Conservation (phyloP, 2,888 invertebrate genomes). For the Minunthozetes semirufus region DNA sequence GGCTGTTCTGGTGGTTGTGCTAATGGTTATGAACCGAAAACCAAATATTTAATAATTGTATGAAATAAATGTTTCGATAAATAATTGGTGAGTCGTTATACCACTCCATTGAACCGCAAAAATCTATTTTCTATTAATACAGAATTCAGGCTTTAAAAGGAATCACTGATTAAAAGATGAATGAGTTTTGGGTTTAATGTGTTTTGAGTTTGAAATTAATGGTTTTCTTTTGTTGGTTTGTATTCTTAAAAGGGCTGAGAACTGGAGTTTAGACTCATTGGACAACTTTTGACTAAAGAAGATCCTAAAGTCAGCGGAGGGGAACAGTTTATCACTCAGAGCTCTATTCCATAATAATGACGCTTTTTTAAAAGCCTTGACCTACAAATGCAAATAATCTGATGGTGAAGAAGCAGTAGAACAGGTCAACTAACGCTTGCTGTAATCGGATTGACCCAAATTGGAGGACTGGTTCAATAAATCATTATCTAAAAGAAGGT, state of each 20-base stretch:
- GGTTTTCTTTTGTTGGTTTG: not conserved
- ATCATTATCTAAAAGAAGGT: conserved; percentile 6
- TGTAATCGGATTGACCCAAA: conserved; percentile 19
- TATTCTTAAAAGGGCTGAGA: not conserved
- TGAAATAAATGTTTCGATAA: too few relatives aligned
- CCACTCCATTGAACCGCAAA: too few relatives aligned
- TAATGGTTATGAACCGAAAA: too few relatives aligned
- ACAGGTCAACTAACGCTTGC: not conserved
- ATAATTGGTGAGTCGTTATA: too few relatives aligned
- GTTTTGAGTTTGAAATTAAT: too few relatives aligned
- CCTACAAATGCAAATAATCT: conserved; percentile 16
- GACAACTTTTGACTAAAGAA: not conserved
- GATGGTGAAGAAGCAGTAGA: conserved; percentile 9
- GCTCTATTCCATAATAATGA: not conserved
- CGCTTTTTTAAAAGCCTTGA: conserved; percentile 11
- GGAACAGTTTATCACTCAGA: not conserved
- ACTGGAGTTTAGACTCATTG: not conserved
- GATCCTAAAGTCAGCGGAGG: conserved; percentile 1
- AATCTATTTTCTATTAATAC: too few relatives aligned
- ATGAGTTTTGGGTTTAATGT: too few relatives aligned
- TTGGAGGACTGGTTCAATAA: conserved; percentile 21
- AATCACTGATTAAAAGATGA: too few relatives aligned
- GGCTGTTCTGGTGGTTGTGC: too few relatives aligned
- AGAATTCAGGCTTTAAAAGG: too few relatives aligned
- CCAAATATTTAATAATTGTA: too few relatives aligned